A percentile compares a stretch with the other conserved stretches of the same genome.
phyloP scores from a whole-genome alignment of 2,888 invertebrate species.

The Teleogryllus oceanicus region DNA sequence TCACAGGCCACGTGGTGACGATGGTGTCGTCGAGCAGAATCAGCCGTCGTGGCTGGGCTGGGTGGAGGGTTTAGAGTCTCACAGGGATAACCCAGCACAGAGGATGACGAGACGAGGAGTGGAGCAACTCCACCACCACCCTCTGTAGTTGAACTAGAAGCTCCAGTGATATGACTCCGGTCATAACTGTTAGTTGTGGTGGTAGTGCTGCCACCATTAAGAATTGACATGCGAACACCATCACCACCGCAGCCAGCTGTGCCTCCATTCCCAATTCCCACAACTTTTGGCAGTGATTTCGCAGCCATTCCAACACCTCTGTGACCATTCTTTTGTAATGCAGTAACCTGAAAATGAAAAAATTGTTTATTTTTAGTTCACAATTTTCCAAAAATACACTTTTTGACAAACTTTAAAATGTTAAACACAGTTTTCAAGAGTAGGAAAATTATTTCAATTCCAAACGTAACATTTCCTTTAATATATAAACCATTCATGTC shows the following conservation, averaged over 20 bases:
- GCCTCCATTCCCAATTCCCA: slow-evolving; percentile 46
- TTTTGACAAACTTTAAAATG: too few species aligned
- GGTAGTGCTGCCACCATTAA: slow-evolving; percentile 57
- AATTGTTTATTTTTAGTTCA: too few species aligned
- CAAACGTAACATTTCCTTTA: too few species aligned
- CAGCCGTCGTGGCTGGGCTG: slow-evolving; percentile 76
- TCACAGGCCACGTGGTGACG: slow-evolving; percentile 40
- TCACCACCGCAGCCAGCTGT: slow-evolving; percentile 46
- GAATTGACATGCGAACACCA: slow-evolving; percentile 61
- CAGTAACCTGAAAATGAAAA: background rate
- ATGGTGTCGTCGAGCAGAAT: slow-evolving; percentile 48
- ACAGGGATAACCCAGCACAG: slow-evolving; percentile 65
- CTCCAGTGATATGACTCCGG: slow-evolving; percentile 67
- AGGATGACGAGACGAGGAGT: slow-evolving; percentile 37
- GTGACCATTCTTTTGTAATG: slow-evolving; percentile 24
- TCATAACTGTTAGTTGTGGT: slow-evolving; percentile 57
- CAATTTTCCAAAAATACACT: too few species aligned
- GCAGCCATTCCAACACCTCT: slow-evolving; percentile 35
- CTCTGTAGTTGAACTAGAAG: slow-evolving; percentile 40
- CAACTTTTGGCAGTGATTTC: slow-evolving; percentile 42
- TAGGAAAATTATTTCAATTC: too few species aligned
- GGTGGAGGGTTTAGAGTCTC: slow-evolving; percentile 89
- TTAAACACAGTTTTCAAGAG: too few species aligned
- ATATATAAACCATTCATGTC: too few species aligned
- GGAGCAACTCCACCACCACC: slow-evolving; percentile 35